phyloP scores from a whole-genome alignment of 1,140 invertebrate genomes.

The Parapsyche elsis region DNA sequence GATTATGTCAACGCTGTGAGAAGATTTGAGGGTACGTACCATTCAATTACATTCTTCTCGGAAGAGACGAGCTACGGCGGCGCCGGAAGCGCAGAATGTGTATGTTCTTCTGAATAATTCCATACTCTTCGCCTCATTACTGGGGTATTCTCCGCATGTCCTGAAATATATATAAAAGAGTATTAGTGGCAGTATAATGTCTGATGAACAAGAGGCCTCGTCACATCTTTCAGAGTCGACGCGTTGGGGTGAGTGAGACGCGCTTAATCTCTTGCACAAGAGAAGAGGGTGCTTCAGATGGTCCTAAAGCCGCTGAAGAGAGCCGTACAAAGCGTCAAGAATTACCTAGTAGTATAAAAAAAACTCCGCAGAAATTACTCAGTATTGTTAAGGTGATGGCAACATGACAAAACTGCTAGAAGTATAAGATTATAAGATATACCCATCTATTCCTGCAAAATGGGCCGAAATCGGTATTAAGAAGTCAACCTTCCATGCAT shows the following conservation, averaged over 20 bases:
- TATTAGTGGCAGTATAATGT: constrained; percentile 36
- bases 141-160: constrained; percentile 37
- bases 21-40: background rate
- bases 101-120: constrained; percentile 29
- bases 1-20: no score
- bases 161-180: constrained; percentile 42
- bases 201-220: constrained; percentile 48
- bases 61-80: background rate
- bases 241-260: constrained; percentile 33
- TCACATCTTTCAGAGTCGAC: constrained; percentile 47
- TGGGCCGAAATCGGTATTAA: no score
- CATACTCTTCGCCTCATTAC: constrained; percentile 53
- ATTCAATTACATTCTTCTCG: constrained; percentile 46
- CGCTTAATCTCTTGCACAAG: constrained; percentile 47
- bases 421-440: background rate
- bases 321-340: background rate
- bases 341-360: background rate
- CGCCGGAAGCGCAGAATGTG: background rate
- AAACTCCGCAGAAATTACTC: no score
- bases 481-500: no score
- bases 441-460: background rate
- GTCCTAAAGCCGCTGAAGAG: background rate
- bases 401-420: no score
- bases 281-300: background rate
- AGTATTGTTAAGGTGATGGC: no score